A percentile compares a stretch with the other conserved stretches of the same genome.
Conservation (phyloP, 2,797 vertebrate genomes). For the Menidia menidia region DNA sequence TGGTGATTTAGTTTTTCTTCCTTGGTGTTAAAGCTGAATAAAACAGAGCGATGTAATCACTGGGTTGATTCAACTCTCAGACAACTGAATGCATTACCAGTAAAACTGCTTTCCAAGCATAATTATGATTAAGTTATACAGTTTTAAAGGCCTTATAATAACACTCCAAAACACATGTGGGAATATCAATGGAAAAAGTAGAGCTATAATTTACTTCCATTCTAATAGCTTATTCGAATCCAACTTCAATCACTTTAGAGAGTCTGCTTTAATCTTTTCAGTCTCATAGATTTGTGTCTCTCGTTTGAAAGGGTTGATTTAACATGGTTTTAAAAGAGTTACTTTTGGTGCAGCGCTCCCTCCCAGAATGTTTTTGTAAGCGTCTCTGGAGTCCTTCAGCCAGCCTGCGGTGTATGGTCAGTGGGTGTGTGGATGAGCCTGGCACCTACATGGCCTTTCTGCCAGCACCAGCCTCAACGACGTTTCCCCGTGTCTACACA, state of each 20-base stretch:
- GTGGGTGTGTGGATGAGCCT: conserved; percentile 15
- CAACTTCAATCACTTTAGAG: background rate
- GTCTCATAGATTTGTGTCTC: background rate
- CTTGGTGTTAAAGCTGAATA: background rate
- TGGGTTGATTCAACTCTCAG: background rate
- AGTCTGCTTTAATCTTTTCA: background rate
- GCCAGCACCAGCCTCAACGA: conserved; percentile 14
- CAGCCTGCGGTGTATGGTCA: background rate
- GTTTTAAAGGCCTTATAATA: background rate
- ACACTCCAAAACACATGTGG: background rate
- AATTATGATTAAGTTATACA: background rate
- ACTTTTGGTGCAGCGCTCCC: background rate
- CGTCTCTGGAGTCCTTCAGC: background rate
- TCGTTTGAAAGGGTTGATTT: background rate
- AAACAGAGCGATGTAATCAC: background rate
- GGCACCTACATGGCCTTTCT: conserved; percentile 17
- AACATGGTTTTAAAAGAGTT: background rate
- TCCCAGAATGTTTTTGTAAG: background rate
- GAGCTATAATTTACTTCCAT: background rate
- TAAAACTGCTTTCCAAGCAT: too few relatives aligned
- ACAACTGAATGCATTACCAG: background rate
- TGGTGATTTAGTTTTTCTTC: background rate
- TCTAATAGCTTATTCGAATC: background rate
- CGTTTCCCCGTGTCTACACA: conserved; percentile 35
- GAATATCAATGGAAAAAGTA: background rate